Conservation (phyloP, 92 coral and sea anemone species). For the Isaurus tuberculatus region DNA sequence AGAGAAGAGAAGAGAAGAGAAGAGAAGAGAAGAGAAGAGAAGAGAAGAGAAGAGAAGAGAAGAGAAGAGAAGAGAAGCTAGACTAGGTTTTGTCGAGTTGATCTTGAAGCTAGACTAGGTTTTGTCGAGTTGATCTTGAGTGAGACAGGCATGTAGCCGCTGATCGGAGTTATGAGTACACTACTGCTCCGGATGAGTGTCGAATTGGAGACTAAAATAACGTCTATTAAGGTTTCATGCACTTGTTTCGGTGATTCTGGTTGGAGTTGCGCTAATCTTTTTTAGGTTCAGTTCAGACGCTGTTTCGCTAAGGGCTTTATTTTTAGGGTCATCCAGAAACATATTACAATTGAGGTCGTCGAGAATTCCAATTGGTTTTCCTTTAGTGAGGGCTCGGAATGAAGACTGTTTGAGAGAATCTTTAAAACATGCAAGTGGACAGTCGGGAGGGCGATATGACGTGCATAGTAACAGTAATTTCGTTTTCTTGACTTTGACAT, state of each 20-base stretch:
- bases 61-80: no score
- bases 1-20: no score
- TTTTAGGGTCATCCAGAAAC: constrained; percentile 25
- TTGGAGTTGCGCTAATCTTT: constrained; percentile 39
- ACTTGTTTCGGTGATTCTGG: constrained; percentile 39
- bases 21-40: no score
- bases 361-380: constrained; percentile 41
- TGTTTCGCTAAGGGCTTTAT: constrained; percentile 28
- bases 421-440: constrained; percentile 36
- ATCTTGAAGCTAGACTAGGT: no score
- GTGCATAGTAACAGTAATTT: constrained; percentile 39
- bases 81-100: no score
- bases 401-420: constrained; percentile 21
- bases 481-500: constrained; percentile 37
- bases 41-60: no score
- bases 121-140: neutral
- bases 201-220: constrained; percentile 36
- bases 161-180: constrained; percentile 38
- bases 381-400: constrained; percentile 18
- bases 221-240: constrained; percentile 44
- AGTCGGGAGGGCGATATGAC: constrained; percentile 28
- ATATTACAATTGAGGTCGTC: constrained; percentile 47
- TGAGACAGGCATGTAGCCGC: constrained; percentile 40
- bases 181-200: constrained; percentile 29
- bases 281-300: constrained; percentile 41